Conservation (phyloP, 2,113 vertebrate species). For the Dipodomys spectabilis region DNA sequence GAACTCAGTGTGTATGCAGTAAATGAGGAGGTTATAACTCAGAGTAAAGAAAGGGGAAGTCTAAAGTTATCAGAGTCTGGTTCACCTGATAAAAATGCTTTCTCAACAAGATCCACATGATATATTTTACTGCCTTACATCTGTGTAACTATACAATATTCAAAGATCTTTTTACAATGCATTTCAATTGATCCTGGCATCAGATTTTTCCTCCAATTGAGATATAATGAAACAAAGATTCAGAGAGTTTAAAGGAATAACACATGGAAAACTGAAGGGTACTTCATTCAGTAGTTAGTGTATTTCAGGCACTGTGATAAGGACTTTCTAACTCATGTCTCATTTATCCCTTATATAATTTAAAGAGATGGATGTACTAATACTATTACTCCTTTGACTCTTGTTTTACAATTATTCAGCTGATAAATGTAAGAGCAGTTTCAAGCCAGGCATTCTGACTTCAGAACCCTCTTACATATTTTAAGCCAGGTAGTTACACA, state of each 20-base stretch:
- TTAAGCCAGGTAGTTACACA: not conserved
- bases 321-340: not conserved
- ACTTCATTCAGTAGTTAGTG: not conserved
- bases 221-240: not conserved
- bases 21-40: not conserved
- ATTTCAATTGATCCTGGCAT: constrained; percentile 28
- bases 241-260: not conserved
- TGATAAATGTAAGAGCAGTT: not conserved
- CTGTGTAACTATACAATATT: not conserved
- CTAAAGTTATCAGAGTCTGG: not conserved
- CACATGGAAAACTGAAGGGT: not conserved
- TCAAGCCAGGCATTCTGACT: constrained; percentile 3
- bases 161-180: not conserved
- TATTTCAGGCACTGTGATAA: not conserved
- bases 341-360: not conserved
- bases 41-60: not conserved
- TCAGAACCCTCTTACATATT: not conserved
- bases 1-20: not conserved
- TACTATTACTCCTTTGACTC: not conserved
- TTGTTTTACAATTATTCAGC: constrained; percentile 12
- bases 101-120: not conserved
- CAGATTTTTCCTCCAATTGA: not conserved
- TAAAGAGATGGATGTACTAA: not conserved
- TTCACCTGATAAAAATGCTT: not conserved
- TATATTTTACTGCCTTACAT: not conserved